These are phyloP conservation scores for Timema podura DNA, from an alignment of 2,888 invertebrate genomes.

Conservation along the genomic window DNA sequence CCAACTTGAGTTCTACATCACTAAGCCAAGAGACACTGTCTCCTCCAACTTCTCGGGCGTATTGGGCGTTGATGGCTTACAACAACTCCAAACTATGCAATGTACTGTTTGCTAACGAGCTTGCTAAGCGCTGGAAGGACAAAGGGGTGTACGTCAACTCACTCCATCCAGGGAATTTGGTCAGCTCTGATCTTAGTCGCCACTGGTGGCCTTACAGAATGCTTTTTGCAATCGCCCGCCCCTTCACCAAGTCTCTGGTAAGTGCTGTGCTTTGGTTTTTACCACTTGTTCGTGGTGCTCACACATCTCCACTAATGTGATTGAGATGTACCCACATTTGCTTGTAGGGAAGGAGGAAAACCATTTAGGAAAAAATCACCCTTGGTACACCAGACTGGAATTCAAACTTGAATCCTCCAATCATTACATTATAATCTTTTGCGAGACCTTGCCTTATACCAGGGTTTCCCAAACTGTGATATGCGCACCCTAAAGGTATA, in stretches of 20 bases:
- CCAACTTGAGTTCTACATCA: constrained; percentile 46
- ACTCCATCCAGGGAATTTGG: constrained; percentile 90
- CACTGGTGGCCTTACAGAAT: constrained; percentile 83
- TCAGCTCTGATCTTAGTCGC: constrained; percentile 68
- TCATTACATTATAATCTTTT: too few relatives aligned
- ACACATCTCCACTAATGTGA: too few relatives aligned
- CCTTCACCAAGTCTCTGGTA: constrained; percentile 93
- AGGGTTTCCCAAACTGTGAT: too few relatives aligned
- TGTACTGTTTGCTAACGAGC: constrained; percentile 73
- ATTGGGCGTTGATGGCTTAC: constrained; percentile 81
- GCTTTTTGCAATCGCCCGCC: constrained; percentile 74
- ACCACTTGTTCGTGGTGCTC: too few relatives aligned
- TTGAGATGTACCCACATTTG: too few relatives aligned
- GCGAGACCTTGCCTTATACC: background rate
- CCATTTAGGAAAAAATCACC: too few relatives aligned
- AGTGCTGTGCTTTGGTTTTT: constrained; percentile 36
- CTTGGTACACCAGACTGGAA: too few relatives aligned
- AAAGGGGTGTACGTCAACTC: constrained; percentile 71
- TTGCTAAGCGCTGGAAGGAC: constrained; percentile 64
- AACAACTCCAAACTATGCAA: constrained; percentile 87
- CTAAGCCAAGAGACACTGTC: constrained; percentile 49
- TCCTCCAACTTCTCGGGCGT: constrained; percentile 60
- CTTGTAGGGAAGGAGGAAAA: too few relatives aligned
- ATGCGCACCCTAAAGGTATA: too few relatives aligned
- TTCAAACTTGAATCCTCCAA: too few relatives aligned